These are phyloP conservation scores for Melinaea menophilus DNA, from an alignment of 2,888 invertebrate genomes.

Conservation along the genomic window DNA sequence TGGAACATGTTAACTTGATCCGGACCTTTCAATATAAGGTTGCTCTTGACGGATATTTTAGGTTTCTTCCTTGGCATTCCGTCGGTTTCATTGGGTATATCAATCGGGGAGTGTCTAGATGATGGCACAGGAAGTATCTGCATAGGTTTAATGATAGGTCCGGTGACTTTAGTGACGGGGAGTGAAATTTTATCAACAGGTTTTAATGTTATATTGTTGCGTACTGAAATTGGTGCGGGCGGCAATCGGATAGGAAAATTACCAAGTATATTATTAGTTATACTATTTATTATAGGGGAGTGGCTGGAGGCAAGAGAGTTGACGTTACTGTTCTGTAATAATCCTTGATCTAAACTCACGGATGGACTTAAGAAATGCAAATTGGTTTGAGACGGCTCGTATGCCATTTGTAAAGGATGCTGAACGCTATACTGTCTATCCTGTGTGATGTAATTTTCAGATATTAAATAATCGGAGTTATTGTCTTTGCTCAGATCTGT, in stretches of 20 bases:
- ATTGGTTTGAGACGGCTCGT: slow-evolving; percentile 52
- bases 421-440: slow-evolving; percentile 56
- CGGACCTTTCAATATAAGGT: slow-evolving; percentile 70
- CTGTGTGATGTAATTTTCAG: slow-evolving; percentile 57
- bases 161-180: slow-evolving; percentile 58
- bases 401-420: slow-evolving; percentile 51
- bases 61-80: slow-evolving; percentile 68
- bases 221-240: slow-evolving; percentile 51
- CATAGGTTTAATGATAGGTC: slow-evolving; percentile 66
- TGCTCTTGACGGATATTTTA: slow-evolving; percentile 75
- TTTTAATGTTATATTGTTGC: slow-evolving; percentile 63
- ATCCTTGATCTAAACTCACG: slow-evolving; percentile 55
- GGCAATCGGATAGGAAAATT: slow-evolving; percentile 66
- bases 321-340: slow-evolving; percentile 53
- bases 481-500: slow-evolving; percentile 65
- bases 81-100: slow-evolving; percentile 52
- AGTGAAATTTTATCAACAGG: slow-evolving; percentile 62
- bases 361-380: slow-evolving; percentile 60
- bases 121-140: slow-evolving; percentile 68
- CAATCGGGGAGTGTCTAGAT: slow-evolving; percentile 63
- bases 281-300: slow-evolving; percentile 49
- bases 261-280: slow-evolving; percentile 62
- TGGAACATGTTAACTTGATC: slow-evolving; percentile 73
- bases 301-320: slow-evolving; percentile 55
- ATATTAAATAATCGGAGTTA: slow-evolving; percentile 64